These are phyloP conservation scores for Magallana gigas DNA, from an alignment of 1,140 invertebrate species.

Conservation along the genomic window DNA sequence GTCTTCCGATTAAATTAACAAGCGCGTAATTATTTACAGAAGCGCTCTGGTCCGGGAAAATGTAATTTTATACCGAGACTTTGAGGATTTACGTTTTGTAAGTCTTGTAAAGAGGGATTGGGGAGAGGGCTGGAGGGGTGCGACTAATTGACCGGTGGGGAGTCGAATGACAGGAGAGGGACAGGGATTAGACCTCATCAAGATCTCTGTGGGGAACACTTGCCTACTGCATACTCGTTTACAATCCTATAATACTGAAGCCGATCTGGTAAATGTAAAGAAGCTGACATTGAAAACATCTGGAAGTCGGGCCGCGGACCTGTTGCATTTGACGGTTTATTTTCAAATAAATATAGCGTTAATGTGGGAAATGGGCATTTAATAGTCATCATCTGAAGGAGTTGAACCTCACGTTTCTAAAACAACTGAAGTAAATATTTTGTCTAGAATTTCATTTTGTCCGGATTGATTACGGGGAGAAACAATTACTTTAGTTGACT, in stretches of 20 bases:
- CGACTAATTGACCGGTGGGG: slow-evolving; percentile 46
- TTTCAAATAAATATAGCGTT: slow-evolving; percentile 42
- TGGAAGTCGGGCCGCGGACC: slow-evolving; percentile 16
- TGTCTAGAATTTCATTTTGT: slow-evolving; percentile 28
- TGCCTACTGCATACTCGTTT: slow-evolving; percentile 40
- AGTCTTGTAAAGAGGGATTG: slow-evolving; percentile 23
- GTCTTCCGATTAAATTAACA: slow-evolving; percentile 55
- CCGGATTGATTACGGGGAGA: slow-evolving; percentile 11
- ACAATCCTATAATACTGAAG: slow-evolving; percentile 29
- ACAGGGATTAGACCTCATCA: slow-evolving; percentile 18
- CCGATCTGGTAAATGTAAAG: slow-evolving; percentile 39
- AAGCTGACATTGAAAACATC: slow-evolving; percentile 49
- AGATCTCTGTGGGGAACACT: slow-evolving; percentile 39
- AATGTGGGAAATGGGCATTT: slow-evolving; percentile 33
- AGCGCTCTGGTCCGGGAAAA: slow-evolving; percentile 38
- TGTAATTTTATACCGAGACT: slow-evolving; percentile 37
- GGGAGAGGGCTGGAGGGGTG: slow-evolving; percentile 43
- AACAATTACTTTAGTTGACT: slow-evolving; percentile 23
- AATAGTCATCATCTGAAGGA: slow-evolving; percentile 23
- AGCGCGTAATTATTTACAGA: slow-evolving; percentile 49
- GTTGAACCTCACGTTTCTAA: slow-evolving; percentile 23
- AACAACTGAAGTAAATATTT: slow-evolving; percentile 39
- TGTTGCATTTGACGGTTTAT: slow-evolving; percentile 37
- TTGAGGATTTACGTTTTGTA: background rate
- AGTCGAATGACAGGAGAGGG: slow-evolving; percentile 37